Base-by-base conservation (phyloP, 2,797 vertebrate genomes). In the Poeciliopsis infans region DNA sequence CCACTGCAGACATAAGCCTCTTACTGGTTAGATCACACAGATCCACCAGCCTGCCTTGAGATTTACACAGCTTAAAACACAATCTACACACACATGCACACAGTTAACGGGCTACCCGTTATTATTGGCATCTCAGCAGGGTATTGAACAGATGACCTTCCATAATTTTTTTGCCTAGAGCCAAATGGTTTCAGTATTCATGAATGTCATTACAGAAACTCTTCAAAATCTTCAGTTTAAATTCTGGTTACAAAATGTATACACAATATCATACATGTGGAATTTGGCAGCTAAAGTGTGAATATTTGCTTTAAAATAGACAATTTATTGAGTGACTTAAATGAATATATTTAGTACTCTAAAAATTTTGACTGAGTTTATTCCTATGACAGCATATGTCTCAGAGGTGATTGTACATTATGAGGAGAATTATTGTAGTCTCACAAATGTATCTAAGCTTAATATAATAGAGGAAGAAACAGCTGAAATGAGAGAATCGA, bases 11-110 rank as follows among this genome's bases (percentile, higher is more conserved):
- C 89, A 93, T 94, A 95, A 94, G 92, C 93, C 57, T 92, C 93
- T 95, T 94, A 94, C 85, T 90, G 86, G 91, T 93, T 88, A 91
- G 92, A 94, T 94, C 92, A 82, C 90, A 90, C 85, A 90, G 92
- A 94, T 90, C 89, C 86, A 90, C 85, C 88, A 90, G 91, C 83
- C 86, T 90, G 83, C 70, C 86, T 83, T 77, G 79, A 86, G 90
- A 73, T 91, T 93, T 89, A 84, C 75, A 86, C 83, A 91, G 91
- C 87, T 93, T 93, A 93, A 88, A 74, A 87, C 79, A 86, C 72
- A 83, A 78, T 76, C 57, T 69, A 81, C 78, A 84, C 76, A 69
- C 70, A 25, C 23, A 25, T 25, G 10, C 51, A 53, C 51, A 79
- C 74, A 74, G 43, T 61, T 45, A 81, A 36, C 57, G 45, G 46